Percentiles rank a stretch among this genome's conserved stretches.
phyloP scores from a whole-genome alignment of 2,797 vertebrate genomes.

The Phataginus tetradactyla region DNA sequence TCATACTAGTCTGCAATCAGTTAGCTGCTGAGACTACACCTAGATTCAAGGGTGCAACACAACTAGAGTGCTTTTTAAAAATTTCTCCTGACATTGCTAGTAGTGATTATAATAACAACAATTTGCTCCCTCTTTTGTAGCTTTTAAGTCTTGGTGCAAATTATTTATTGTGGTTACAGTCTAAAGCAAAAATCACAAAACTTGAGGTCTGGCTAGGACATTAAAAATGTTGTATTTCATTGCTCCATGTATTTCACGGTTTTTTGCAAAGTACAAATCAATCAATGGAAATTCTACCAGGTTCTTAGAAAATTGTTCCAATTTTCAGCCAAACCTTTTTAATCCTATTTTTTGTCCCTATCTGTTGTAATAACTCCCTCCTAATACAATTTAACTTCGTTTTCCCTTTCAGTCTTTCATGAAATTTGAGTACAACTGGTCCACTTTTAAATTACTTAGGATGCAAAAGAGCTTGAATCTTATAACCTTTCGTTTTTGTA shows the following conservation, averaged over 20 bases:
- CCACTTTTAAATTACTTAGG: neutral
- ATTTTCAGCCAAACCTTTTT: neutral
- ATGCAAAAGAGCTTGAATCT: neutral
- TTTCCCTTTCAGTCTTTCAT: constrained; percentile 45
- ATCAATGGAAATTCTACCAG: neutral
- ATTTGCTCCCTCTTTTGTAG: neutral
- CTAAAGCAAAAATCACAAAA: constrained; percentile 12
- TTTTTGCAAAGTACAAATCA: constrained; percentile 6
- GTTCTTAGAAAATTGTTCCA: neutral
- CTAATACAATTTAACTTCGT: constrained; percentile 50
- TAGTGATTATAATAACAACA: neutral
- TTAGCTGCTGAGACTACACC: neutral
- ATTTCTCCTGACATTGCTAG: neutral
- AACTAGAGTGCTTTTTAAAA: neutral
- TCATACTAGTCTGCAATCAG: neutral
- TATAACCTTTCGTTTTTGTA: constrained; percentile 13
- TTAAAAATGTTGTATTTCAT: constrained; percentile 23
- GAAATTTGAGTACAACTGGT: neutral
- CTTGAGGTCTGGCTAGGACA: neutral
- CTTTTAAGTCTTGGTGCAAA: constrained; percentile 1
- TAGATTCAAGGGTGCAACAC: neutral
- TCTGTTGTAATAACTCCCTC: constrained; percentile 33
- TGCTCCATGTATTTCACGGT: neutral
- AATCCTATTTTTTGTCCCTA: neutral
- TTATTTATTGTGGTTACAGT: constrained; percentile 18